Conservation (phyloP, 2,113 vertebrate species). For the Dicaeum eximium region DNA sequence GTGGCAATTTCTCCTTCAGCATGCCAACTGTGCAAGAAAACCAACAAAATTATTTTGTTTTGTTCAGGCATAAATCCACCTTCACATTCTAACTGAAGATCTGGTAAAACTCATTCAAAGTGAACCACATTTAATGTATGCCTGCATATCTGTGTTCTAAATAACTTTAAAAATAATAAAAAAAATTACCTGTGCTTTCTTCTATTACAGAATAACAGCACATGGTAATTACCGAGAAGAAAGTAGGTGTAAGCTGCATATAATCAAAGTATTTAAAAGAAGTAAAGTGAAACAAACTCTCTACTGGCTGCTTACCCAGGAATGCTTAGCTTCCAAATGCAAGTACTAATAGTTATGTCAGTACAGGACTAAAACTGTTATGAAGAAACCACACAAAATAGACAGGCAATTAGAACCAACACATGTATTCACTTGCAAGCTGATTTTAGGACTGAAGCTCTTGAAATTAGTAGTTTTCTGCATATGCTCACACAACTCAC, state of each 20-base stretch:
- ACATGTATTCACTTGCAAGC: neutral
- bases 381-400: neutral
- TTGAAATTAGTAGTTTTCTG: neutral
- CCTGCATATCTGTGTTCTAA: neutral
- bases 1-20: neutral
- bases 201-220: neutral
- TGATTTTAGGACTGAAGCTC: neutral
- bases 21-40: neutral
- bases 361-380: neutral
- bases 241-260: neutral
- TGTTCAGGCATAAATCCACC: neutral
- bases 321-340: neutral
- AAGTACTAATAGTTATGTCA: neutral
- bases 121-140: neutral
- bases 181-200: neutral
- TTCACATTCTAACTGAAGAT: neutral
- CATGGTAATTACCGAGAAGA: neutral
- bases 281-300: neutral
- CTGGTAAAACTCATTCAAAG: neutral
- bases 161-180: neutral
- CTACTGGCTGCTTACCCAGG: neutral
- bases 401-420: neutral
- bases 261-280: neutral
- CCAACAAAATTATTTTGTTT: neutral
- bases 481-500: neutral